phyloP scores from a whole-genome alignment of 2,113 vertebrate genomes.

The Psettodes erumei region DNA sequence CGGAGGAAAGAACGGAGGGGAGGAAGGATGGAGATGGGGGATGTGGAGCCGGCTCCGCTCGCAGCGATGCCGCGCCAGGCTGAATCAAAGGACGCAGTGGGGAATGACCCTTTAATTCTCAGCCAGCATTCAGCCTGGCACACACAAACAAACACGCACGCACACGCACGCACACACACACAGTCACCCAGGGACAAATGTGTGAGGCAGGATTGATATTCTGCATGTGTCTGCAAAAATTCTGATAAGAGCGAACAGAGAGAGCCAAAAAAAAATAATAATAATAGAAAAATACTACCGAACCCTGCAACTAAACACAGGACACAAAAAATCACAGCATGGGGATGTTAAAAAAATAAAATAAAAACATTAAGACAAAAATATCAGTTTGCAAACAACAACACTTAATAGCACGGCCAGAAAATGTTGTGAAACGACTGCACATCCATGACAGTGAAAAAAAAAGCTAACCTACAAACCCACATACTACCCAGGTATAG shows the following conservation, averaged over 20 bases:
- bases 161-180: slow-evolving; percentile 45
- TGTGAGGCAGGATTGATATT: slow-evolving; percentile 67
- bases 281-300: too few relatives aligned
- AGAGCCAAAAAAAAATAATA: slow-evolving; percentile 24
- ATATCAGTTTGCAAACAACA: slow-evolving; percentile 11
- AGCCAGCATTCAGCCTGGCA: slow-evolving; percentile 69
- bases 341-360: neutral
- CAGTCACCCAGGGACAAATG: slow-evolving; percentile 49
- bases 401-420: neutral
- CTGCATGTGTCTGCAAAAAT: slow-evolving; percentile 71
- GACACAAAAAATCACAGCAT: neutral
- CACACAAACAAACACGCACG: slow-evolving; percentile 47
- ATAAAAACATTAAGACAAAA: slow-evolving; percentile 4
- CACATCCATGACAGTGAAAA: slow-evolving; percentile 22
- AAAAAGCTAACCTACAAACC: slow-evolving; percentile 47
- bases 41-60: slow-evolving; percentile 32
- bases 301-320: slow-evolving; percentile 10
- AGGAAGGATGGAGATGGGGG: slow-evolving; percentile 29
- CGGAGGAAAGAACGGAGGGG: slow-evolving; percentile 26
- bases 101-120: slow-evolving; percentile 76
- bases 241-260: slow-evolving; percentile 43
- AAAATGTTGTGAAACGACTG: slow-evolving; percentile 7
- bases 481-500: slow-evolving; percentile 47
- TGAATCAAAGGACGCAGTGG: slow-evolving; percentile 59
- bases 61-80: slow-evolving; percentile 52